phyloP scores from a whole-genome alignment of 2,888 invertebrate species.

The Pyrochroa serraticornis region DNA sequence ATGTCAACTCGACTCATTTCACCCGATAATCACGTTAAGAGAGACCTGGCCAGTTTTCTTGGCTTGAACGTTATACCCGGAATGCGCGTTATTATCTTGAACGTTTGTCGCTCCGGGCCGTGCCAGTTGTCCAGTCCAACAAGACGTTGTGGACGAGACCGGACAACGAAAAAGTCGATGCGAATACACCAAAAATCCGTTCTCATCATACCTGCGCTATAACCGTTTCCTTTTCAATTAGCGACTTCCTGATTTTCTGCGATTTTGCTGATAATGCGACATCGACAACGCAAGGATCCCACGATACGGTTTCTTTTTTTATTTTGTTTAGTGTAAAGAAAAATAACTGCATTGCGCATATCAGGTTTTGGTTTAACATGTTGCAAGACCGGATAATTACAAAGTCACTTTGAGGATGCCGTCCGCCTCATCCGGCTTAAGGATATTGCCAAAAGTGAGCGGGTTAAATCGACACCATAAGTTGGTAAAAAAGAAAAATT shows the following conservation, averaged over 20 bases:
- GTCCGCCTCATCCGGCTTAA: neutral
- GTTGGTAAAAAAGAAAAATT: neutral
- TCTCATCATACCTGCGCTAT: constrained; percentile 12
- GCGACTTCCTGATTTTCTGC: constrained; percentile 22
- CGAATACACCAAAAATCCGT: constrained; percentile 18
- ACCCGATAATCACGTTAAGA: constrained; percentile 31
- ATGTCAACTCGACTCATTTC: constrained; percentile 35
- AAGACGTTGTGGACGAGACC: neutral
- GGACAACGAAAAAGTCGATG: constrained; percentile 17
- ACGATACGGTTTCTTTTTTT: too few species aligned
- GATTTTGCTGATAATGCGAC: constrained; percentile 19
- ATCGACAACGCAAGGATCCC: constrained; percentile 1
- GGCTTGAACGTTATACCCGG: too few species aligned
- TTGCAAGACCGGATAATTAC: neutral
- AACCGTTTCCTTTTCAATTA: constrained; percentile 26
- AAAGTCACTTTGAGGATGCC: neutral
- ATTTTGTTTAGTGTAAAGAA: too few species aligned
- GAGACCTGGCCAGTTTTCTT: too few species aligned
- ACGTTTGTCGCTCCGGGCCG: too few species aligned
- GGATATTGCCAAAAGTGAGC: neutral
- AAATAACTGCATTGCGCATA: too few species aligned
- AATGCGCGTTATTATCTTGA: too few species aligned
- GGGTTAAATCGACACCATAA: too few species aligned
- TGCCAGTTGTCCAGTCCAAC: too few species aligned
- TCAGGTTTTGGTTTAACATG: neutral